Evolutionary conservation across 2,113 vertebrate species (phyloP).

Genomic region (Pantherophis guttatus): DNA sequence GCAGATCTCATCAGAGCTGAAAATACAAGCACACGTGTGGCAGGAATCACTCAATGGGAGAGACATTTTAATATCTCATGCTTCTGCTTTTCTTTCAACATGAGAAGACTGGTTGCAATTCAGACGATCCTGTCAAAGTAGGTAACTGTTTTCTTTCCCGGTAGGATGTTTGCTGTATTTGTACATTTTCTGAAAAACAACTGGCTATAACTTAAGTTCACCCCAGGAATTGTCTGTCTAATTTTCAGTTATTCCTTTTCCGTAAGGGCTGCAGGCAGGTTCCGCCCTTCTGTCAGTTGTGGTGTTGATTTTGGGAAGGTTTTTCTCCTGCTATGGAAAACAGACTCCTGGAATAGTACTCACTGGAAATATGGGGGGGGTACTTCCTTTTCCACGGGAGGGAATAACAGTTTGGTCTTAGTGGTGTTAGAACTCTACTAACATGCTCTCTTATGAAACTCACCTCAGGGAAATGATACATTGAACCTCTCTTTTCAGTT

Average conservation of each 20-base stretch:
- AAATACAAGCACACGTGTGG: conserved; percentile 72
- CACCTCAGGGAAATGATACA: conserved; percentile 30
- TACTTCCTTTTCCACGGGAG: conserved; percentile 37
- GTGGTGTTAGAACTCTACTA: conserved; percentile 35
- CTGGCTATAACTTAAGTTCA: conserved; percentile 55
- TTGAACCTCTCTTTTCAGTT: conserved; percentile 16
- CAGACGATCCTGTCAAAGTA: conserved; percentile 65
- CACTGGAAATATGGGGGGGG: conserved; percentile 42
- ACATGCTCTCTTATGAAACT: conserved; percentile 39
- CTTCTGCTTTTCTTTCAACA: conserved; percentile 56
- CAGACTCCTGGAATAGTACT: conserved; percentile 49
- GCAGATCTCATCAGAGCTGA: conserved; percentile 70
- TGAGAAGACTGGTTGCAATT: conserved; percentile 66
- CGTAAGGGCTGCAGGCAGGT: conserved; percentile 24
- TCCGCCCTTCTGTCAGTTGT: conserved; percentile 37
- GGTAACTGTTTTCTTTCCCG: conserved; percentile 53
- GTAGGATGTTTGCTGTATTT: conserved; percentile 40
- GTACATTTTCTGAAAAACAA: conserved; percentile 36
- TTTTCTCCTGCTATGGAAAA: conserved; percentile 45
- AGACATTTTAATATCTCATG: conserved; percentile 58
- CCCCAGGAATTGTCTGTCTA: conserved; percentile 39
- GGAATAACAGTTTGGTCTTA: conserved; percentile 45
- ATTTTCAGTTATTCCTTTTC: conserved; percentile 27
- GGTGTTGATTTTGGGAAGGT: conserved; percentile 25
- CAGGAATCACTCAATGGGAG: conserved; percentile 66